Percentiles rank a stretch among this genome's conserved stretches.
phyloP scores from a whole-genome alignment of 2,888 invertebrate species.

The Hypsopygia costalis region DNA sequence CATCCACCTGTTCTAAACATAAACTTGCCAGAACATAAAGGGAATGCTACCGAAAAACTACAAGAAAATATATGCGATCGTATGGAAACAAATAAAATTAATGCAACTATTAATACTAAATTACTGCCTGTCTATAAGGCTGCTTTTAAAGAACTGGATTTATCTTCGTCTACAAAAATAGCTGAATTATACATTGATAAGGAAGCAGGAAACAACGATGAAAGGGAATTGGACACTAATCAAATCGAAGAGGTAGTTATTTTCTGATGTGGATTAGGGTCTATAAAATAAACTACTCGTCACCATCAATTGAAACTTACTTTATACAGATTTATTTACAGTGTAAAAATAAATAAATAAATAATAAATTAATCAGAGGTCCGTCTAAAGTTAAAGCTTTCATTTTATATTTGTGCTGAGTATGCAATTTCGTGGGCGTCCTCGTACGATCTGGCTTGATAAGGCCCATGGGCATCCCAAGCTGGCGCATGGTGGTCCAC shows the following conservation, averaged over 20 bases:
- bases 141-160: not conserved
- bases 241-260: too few relatives aligned
- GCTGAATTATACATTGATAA: too few relatives aligned
- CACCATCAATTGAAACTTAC: constrained; percentile 57
- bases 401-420: constrained; percentile 67
- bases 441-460: constrained; percentile 81
- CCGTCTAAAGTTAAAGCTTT: constrained; percentile 52
- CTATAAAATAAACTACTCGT: constrained; percentile 32
- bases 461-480: constrained; percentile 80
- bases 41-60: too few relatives aligned
- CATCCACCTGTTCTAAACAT: not conserved
- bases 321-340: constrained; percentile 71
- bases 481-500: constrained; percentile 80
- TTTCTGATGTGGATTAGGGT: not conserved
- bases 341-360: constrained; percentile 63
- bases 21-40: too few relatives aligned
- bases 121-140: constrained; percentile 1
- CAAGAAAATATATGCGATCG: constrained; percentile 4
- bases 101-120: not conserved
- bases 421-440: constrained; percentile 82
- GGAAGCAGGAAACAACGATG: too few relatives aligned
- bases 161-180: too few relatives aligned
- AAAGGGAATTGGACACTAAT: too few relatives aligned
- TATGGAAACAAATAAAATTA: not conserved
- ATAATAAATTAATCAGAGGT: constrained; percentile 71